phyloP scores from a whole-genome alignment of 2,797 vertebrate species.

The Eidolon dupreanum region DNA sequence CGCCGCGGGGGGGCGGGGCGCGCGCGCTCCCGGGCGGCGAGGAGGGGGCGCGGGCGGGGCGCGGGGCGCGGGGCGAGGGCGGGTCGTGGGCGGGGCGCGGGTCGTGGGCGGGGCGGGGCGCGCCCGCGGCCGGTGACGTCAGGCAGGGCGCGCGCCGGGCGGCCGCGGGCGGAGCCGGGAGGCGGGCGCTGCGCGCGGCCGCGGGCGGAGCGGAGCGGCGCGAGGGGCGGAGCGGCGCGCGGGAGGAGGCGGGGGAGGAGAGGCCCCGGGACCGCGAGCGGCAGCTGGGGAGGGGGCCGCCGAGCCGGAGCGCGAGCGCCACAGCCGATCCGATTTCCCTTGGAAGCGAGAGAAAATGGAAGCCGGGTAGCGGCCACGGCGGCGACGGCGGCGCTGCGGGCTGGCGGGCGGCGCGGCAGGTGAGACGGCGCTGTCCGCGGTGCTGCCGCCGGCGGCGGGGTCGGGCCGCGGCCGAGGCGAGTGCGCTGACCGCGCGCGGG shows the following conservation, averaged over 20 bases:
- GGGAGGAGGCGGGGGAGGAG: conserved; percentile 72
- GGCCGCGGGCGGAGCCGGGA: background rate
- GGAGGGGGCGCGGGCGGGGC: background rate
- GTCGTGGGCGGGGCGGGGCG: background rate
- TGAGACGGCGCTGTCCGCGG: conserved; percentile 61
- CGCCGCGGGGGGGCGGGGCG: too few species aligned
- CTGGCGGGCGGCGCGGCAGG: conserved; percentile 66
- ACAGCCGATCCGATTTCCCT: conserved; percentile 62
- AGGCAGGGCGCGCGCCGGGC: background rate
- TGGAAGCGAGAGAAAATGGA: conserved; percentile 80
- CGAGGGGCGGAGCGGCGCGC: conserved; percentile 69
- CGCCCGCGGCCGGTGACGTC: background rate
- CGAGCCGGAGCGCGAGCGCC: background rate
- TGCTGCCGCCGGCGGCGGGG: conserved; percentile 14
- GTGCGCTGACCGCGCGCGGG: conserved; percentile 34
- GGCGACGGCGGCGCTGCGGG: conserved; percentile 52
- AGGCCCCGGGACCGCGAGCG: conserved; percentile 68
- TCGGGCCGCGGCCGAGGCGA: conserved; percentile 53
- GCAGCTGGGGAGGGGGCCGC: conserved; percentile 75
- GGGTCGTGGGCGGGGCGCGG: background rate
- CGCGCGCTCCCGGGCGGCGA: conserved; percentile 54
- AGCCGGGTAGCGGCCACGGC: conserved; percentile 74
- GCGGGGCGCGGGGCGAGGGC: background rate
- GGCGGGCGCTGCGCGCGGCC: conserved; percentile 52
- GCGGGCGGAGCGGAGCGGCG: conserved; percentile 71